Base-by-base conservation (phyloP, 2,113 vertebrate species). In the Otolemur garnettii region DNA sequence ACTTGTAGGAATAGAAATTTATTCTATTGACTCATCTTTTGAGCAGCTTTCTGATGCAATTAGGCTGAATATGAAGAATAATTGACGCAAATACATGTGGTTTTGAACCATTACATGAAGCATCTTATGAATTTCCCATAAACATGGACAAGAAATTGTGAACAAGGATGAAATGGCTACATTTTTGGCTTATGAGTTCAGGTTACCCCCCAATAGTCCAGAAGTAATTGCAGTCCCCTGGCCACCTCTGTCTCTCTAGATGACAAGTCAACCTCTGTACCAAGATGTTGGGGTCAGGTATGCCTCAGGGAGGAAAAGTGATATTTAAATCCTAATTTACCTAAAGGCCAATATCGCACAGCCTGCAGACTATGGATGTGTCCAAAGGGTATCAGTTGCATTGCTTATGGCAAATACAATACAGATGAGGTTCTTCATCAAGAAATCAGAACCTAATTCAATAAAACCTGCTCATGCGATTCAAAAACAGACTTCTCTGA, bases 381-480 rank as follows among this genome's bases (percentile, higher is more conserved):
- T 86, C 77, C 60, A 84, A 95, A 90, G 38, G 10, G 24, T 87
- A 62, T 90, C 59, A 14, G 30, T 90, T 96, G 71, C 87, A 84
- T 84, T 87, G 30, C 45, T 92, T 64, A 87, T 59, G 28, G 35
- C 62, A 97, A 96, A 96, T 90, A 79, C 33, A 95, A 80, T 11
- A 87, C 59, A 94, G 28, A 96, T 92, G 85, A 96, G 21, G n/a
- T 82, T 84, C 75, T 77, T 92, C 93, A 45, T 87, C 84, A 95
- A 93, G 85, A 92, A 97, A 94, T 87, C 85, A 95, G 59, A 97
- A 95, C 42, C 66, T 84, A 94, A 95, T 87, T 96, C 87, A 90
- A 80, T 90, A 93, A 87, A 87, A 90, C 35, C 24, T 94, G 86
- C 59, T 87, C 77, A 78, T 19, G 45, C 35, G 55, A 71, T 90